Evolutionary conservation across 2,888 invertebrate species (phyloP), one percentile per base, ranked within the genome.

Genomic region (Euplagia quadripunctaria): DNA sequence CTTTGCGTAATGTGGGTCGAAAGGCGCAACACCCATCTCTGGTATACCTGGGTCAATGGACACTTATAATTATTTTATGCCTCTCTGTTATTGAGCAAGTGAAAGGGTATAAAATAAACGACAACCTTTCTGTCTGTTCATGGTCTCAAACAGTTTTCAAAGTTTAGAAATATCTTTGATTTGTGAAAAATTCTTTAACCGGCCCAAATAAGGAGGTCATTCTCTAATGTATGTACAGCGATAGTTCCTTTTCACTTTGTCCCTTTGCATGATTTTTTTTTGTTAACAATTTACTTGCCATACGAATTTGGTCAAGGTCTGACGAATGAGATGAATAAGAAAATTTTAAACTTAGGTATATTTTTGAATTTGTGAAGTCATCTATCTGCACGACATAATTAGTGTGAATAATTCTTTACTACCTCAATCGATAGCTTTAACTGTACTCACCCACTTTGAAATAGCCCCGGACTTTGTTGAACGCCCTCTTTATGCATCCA

Each of bases 1-100:
- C 16, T 96, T 94, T 0, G 97, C 97, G 83, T 96, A 97, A 90
- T 98, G 98, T 0, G 98, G 98, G 92, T 98, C 98, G 87, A 98
- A 98, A 0, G 98, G 97, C 0, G 96, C 96, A 3, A 98, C 96
- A 55, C 97, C 97, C 90, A 97, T 97, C 83, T 97, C 97, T 0
- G 98, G 97, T 66, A 98, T 94, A 75, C 98, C 98, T 97, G 87
- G 11, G 73, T 61, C 31, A 61, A 61, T 31, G 7, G 61, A 61
- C 7, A 61, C 6, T 61, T 31, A 61, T 12, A 31, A 12, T 14
- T 31, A 1, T 31, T 61, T 31, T 58, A 55, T 7, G n/a, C 20
- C n/a, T 55, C 17, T 55, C 55, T n/a, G 6, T 31, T 1, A 31
- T 31, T 31, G 31, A 31, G 31, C 31, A 31, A 31, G 31, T 31